Percentiles rank a stretch among this genome's conserved stretches.
These are phyloP conservation scores for Euplexia lucipara DNA, from an alignment of 2,888 invertebrate species.

Conservation along the genomic window DNA sequence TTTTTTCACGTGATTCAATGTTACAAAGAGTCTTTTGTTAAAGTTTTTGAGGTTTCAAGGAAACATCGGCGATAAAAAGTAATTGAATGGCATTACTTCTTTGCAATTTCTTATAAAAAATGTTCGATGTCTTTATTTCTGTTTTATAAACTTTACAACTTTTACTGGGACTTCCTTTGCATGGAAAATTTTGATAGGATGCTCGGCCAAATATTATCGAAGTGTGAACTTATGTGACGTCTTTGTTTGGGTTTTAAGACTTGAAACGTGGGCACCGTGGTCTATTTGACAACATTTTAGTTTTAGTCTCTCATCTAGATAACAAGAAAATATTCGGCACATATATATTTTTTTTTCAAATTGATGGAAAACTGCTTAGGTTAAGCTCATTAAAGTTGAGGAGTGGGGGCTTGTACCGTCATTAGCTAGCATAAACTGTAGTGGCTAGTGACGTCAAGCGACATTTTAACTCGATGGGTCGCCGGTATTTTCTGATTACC, in stretches of 20 bases:
- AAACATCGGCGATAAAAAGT: slow-evolving; percentile 48
- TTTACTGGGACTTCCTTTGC: slow-evolving; percentile 14
- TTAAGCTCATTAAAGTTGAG: no score
- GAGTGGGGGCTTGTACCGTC: no score
- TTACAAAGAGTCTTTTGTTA: slow-evolving; percentile 66
- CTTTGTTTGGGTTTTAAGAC: slow-evolving; percentile 9
- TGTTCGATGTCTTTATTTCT: slow-evolving; percentile 20
- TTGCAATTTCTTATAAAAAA: slow-evolving; percentile 33
- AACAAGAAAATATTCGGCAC: no score
- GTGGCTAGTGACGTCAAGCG: no score
- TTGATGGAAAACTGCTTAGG: no score
- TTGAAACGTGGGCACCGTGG: no score
- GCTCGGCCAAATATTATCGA: slow-evolving; percentile 1
- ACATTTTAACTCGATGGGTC: no score
- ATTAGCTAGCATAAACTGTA: no score
- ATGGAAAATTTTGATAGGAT: background rate
- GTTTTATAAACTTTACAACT: slow-evolving; percentile 21
- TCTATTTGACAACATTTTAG: no score
- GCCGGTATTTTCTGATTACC: no score
- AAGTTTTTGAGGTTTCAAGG: slow-evolving; percentile 64
- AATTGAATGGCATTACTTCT: slow-evolving; percentile 40
- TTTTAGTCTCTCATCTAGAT: no score
- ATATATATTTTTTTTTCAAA: no score
- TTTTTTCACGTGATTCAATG: slow-evolving; percentile 68
- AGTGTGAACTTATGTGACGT: slow-evolving; percentile 11